phyloP scores from a whole-genome alignment of 2,113 vertebrate species.

The Pandion haliaetus region DNA sequence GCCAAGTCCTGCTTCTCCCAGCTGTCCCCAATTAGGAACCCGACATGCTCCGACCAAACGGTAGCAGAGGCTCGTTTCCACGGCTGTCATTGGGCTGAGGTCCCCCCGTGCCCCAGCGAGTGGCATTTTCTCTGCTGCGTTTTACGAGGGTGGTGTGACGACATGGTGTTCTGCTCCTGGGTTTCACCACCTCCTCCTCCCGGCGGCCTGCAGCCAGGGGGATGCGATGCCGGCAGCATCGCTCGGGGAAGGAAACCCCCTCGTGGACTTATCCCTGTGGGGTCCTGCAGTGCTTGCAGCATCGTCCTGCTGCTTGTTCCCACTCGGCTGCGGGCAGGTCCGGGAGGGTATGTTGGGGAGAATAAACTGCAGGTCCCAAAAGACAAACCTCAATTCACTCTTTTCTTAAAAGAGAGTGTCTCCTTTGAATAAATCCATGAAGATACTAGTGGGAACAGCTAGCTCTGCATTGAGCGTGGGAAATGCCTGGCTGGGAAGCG shows the following conservation, averaged over 20 bases:
- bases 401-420: neutral
- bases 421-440: neutral
- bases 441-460: too few species aligned
- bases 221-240: neutral
- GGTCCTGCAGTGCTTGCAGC: neutral
- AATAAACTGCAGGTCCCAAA: neutral
- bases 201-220: neutral
- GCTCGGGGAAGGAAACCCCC: fast-evolving
- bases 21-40: neutral
- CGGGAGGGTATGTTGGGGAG: neutral
- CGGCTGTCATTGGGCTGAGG: neutral
- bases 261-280: fast-evolving
- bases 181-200: neutral
- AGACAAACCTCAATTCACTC: neutral
- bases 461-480: fast-evolving
- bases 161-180: neutral
- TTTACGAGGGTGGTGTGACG: neutral
- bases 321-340: neutral
- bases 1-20: neutral
- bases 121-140: neutral
- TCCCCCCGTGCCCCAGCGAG: neutral
- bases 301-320: neutral
- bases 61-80: neutral
- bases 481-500: neutral
- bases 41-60: fast-evolving